Conservation (phyloP, 1,140 invertebrate genomes). For the Plectrocnemia conspersa region DNA sequence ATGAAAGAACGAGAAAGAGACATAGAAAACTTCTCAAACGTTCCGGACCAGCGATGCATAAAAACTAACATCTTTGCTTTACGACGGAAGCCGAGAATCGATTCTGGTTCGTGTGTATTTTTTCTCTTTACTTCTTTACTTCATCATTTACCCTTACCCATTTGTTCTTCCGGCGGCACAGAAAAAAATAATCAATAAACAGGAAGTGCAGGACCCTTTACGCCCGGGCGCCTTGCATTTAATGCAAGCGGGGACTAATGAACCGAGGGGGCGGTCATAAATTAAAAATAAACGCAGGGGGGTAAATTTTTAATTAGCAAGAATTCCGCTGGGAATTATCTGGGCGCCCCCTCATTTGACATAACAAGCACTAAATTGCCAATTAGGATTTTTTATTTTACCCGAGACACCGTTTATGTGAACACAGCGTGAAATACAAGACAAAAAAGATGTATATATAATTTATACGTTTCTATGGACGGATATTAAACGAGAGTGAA, state of each 20-base stretch:
- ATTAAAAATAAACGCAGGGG: conserved; percentile 17
- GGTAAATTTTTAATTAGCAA: conserved; percentile 18
- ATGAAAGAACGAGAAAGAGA: no score
- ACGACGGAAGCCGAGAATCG: conserved; percentile 18
- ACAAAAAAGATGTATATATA: no score
- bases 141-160: no score
- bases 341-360: conserved; percentile 7
- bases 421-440: no score
- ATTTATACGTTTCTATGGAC: no score
- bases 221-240: conserved; percentile 2
- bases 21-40: no score
- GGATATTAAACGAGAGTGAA: no score
- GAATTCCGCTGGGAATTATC: conserved; percentile 14
- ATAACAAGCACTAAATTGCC: conserved; percentile 20
- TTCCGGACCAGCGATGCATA: conserved; percentile 22
- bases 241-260: conserved; percentile 13
- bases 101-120: conserved; percentile 15
- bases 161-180: not conserved
- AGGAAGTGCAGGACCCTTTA: conserved; percentile 9
- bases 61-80: conserved; percentile 14
- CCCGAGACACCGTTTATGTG: not conserved
- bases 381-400: conserved; percentile 11
- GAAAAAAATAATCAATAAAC: conserved; percentile 22
- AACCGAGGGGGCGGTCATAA: conserved; percentile 14
- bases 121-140: no score